A percentile compares a stretch with the other conserved stretches of the same genome.
Conservation (phyloP, 2,888 invertebrate species). For the Rhaphigaster nebulosa region DNA sequence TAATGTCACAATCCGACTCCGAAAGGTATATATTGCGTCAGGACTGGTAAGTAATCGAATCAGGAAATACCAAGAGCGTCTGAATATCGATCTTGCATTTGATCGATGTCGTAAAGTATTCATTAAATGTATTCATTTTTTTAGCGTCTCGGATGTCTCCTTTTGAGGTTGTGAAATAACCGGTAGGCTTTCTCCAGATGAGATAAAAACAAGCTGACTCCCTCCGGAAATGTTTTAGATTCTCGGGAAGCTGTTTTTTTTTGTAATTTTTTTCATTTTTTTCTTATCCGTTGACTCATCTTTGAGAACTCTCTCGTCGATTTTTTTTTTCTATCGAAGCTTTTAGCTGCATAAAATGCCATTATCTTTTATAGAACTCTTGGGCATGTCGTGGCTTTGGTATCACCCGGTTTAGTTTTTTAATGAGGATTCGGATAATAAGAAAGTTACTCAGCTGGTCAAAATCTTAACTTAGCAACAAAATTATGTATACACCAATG, state of each 20-base stretch:
- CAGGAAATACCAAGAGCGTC: neutral
- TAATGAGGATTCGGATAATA: neutral
- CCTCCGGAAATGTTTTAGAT: constrained; percentile 29
- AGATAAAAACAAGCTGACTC: neutral
- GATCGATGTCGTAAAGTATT: constrained; percentile 1
- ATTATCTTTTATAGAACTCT: neutral
- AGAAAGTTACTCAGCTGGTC: too few species aligned
- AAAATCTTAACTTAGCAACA: too few species aligned
- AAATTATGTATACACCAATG: too few species aligned
- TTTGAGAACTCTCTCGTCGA: neutral
- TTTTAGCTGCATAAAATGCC: neutral
- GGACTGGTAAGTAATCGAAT: neutral
- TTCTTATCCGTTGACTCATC: neutral
- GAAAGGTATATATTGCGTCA: neutral
- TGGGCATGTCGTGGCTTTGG: neutral
- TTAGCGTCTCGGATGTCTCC: neutral
- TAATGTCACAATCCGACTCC: neutral
- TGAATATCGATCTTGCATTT: neutral
- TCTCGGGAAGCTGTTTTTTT: neutral
- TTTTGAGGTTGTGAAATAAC: neutral
- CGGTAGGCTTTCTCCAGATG: neutral
- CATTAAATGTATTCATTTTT: neutral
- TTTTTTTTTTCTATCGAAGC: neutral
- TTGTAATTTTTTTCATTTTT: neutral
- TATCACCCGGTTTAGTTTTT: neutral